A percentile compares a stretch with the other conserved stretches of the same genome.
These are phyloP conservation scores for Sterna hirundo DNA, from an alignment of 2,113 vertebrate genomes.

Conservation along the genomic window DNA sequence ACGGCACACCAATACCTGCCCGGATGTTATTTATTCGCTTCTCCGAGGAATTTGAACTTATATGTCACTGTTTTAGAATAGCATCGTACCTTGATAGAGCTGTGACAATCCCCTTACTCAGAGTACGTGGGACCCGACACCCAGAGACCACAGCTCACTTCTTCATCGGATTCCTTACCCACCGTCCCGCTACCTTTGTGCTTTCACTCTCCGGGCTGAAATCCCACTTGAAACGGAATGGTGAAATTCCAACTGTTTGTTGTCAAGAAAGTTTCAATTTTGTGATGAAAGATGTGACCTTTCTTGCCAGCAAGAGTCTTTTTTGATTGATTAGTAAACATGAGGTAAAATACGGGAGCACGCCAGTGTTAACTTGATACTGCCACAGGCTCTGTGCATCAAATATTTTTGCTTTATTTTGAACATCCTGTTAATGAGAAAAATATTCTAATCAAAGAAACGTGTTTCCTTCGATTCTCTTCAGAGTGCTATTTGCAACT, in stretches of 20 bases:
- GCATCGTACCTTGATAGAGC: background rate
- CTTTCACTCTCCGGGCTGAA: background rate
- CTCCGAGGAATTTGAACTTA: background rate
- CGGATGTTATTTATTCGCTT: background rate
- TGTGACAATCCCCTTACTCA: background rate
- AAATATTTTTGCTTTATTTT: constrained; percentile 54
- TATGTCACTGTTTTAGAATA: background rate
- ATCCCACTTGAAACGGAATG: background rate
- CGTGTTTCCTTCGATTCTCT: constrained; percentile 20
- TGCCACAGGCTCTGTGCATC: constrained; percentile 44
- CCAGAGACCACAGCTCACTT: background rate
- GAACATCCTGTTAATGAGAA: constrained; percentile 55
- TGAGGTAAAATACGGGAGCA: background rate
- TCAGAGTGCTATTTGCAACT: constrained; percentile 23
- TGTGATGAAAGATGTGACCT: constrained; percentile 56
- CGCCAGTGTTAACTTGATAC: constrained; percentile 10
- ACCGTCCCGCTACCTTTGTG: background rate
- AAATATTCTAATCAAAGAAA: constrained; percentile 64
- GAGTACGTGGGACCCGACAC: background rate
- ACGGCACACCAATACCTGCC: background rate
- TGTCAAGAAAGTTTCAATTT: constrained; percentile 32
- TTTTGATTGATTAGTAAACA: constrained; percentile 61
- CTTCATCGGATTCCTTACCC: background rate
- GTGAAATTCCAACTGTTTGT: background rate
- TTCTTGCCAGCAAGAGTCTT: constrained; percentile 4